Evolutionary conservation across 2,888 invertebrate species (phyloP), one percentile per base, ranked within the genome.

Genomic region (Hirtodrosophila histrioides): DNA sequence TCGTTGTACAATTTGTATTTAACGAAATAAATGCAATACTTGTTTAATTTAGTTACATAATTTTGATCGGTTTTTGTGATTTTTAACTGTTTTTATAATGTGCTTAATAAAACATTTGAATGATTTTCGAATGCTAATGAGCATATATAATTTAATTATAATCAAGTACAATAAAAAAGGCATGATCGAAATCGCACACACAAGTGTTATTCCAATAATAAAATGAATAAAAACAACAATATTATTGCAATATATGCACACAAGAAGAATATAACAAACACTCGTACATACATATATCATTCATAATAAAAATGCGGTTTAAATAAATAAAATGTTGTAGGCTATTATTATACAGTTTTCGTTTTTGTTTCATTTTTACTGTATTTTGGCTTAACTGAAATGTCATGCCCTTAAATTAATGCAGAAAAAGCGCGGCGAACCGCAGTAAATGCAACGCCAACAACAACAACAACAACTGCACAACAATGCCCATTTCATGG

Each of bases 101-200:
- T 43, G 56, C 75, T 85, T 74, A 81, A 83, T 85, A 79, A 74
- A 72, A 74, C 74, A 87, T 84, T 76, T 75, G 74, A 78, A 85
- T 77, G 69, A 55, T 69, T 84, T 86, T 84, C 29, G 70, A 79
- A 81, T 76, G 69, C 72, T 80, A 85, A 84, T 69, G 58, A 51
- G 76, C 82, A 86, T 84, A 84, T 86, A 87, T 86, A 86, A 87
- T 87, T 86, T 74, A 86, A 86, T 86, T 81, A 86, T 61, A 73
- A 68, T 75, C 68, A 51, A 45, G 45, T 45, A 54, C 62, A 44
- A 39, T 35, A 33, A 33, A 43, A 50, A 43, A 57, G 45, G 33
- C 36, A 36, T 39, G 12, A 23, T 29, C n/a, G 24, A 45, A 40
- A 33, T 24, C 40, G 9, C n/a, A 33, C 7, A 35, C 44, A 9